Base-by-base conservation (phyloP, 1,140 invertebrate genomes). In the Magallana ariakensis region DNA sequence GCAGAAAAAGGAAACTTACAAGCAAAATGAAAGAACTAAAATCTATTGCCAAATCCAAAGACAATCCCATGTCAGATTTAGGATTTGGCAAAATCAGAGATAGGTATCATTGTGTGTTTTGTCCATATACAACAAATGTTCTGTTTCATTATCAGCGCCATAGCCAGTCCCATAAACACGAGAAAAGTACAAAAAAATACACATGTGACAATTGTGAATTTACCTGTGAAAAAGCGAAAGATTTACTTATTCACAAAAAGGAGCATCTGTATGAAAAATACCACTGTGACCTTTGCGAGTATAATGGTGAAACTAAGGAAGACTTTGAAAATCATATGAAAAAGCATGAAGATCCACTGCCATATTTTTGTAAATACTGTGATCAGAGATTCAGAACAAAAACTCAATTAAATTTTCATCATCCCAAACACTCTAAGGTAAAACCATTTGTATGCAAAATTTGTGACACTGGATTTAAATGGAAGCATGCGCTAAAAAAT, bases 381-480 rank as follows among this genome's bases (percentile, higher is more conserved):
- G 95, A 95, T 55, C 90, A 92, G 55, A 92, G 95, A 55, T 96
- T 96, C 91, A 95, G 94, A 87, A 96, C 95, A 0, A 93, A 95
- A 87, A 95, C 95, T 11, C 94, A 95, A 22, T 90, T 96, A 15
- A 94, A 94, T 33, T 91, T 95, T 33, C 96, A 96, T 91, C 89
- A 95, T 53, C 96, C 96, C 4, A 96, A 96, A 87, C 96, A 96
- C 90, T 95, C 95, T 0, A 87, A 92, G 13, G 90, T 90, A 8
- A 93, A 93, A 92, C 96, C 96, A 3, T 96, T 95, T 92, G 94
- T 95, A 0, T 96, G 96, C 89, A 92, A 95, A 92, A 92, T 96
- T 57, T 96, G 96, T 91, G 92, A 93, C 86, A 95, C 95, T 92
- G 95, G 95, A 5, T 96, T 96, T 91, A 96, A 96, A 90, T 96